These are phyloP conservation scores for Pterophyllum scalare DNA, from an alignment of 2,113 vertebrate genomes.

Conservation along the genomic window DNA sequence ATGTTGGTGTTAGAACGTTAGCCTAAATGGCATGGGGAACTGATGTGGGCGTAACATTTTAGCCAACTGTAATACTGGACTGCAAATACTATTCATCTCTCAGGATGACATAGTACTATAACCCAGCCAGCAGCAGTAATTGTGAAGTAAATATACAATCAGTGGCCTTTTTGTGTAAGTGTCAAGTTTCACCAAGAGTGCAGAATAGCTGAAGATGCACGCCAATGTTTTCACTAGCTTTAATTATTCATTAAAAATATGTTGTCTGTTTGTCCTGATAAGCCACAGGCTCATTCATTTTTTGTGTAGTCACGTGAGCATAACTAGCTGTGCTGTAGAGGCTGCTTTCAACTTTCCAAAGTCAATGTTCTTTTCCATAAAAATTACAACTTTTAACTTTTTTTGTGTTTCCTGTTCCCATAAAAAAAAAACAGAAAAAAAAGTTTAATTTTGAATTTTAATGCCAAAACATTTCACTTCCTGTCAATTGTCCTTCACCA, in stretches of 20 bases:
- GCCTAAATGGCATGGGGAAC: background rate
- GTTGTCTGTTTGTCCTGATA: slow-evolving; percentile 72
- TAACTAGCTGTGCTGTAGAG: slow-evolving; percentile 34
- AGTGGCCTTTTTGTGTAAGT: slow-evolving; percentile 30
- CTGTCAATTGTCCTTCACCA: background rate
- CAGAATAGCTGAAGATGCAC: slow-evolving; percentile 49
- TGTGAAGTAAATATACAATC: slow-evolving; percentile 26
- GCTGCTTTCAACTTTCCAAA: slow-evolving; percentile 40
- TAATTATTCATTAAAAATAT: slow-evolving; percentile 76
- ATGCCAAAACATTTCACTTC: slow-evolving; percentile 11
- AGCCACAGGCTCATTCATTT: slow-evolving; percentile 56
- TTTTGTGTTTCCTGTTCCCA: slow-evolving; percentile 8
- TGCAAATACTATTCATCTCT: background rate
- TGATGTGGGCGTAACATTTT: background rate
- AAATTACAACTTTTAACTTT: slow-evolving; percentile 32
- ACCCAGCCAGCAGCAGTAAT: background rate
- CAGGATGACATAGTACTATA: background rate
- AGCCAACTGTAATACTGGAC: background rate
- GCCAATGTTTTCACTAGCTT: slow-evolving; percentile 56
- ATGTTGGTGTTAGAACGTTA: background rate
- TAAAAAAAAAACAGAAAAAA: background rate
- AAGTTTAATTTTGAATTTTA: slow-evolving; percentile 43
- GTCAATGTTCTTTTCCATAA: slow-evolving; percentile 38
- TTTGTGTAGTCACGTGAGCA: slow-evolving; percentile 44
- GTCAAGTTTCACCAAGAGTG: slow-evolving; percentile 54